Percentiles rank a stretch among this genome's conserved stretches.
These are phyloP conservation scores for Sinhomidia bicolor DNA, from an alignment of 2,888 invertebrate species.

Conservation along the genomic window DNA sequence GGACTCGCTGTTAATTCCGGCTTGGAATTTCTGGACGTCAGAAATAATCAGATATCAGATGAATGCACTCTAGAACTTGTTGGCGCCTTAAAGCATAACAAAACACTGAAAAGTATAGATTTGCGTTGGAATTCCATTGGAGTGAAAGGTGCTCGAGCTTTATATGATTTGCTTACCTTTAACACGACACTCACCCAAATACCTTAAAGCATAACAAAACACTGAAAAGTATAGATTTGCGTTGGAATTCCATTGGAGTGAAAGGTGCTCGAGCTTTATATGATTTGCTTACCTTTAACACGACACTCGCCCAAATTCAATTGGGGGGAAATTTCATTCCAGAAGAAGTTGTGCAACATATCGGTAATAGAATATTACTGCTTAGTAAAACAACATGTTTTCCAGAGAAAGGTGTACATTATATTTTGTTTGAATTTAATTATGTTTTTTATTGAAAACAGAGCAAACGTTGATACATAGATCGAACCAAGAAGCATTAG, in stretches of 20 bases:
- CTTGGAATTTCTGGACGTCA: conserved; percentile 81
- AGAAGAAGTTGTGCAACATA: conserved; percentile 81
- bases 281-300: conserved; percentile 81
- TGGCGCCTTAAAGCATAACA: conserved; percentile 81
- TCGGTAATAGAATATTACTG: too few relatives aligned
- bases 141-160: conserved; percentile 81
- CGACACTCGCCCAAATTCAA: conserved; percentile 80
- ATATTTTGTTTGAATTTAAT: too few relatives aligned
- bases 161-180: conserved; percentile 81
- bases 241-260: conserved; percentile 82
- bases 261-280: conserved; percentile 81
- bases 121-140: conserved; percentile 82
- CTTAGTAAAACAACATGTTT: too few relatives aligned
- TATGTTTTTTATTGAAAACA: background rate
- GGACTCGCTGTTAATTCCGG: conserved; percentile 81
- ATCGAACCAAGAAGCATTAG: conserved; percentile 75
- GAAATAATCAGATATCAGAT: conserved; percentile 82
- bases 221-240: conserved; percentile 81
- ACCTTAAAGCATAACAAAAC: too few relatives aligned
- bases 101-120: conserved; percentile 81
- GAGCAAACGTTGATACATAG: conserved; percentile 76
- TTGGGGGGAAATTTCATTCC: conserved; percentile 82
- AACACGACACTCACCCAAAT: conserved; percentile 81
- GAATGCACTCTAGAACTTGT: conserved; percentile 81
- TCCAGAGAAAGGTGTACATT: too few relatives aligned